Evolutionary conservation across 2,797 vertebrate genomes (phyloP).

Genomic region (Phylloscopus collybita): DNA sequence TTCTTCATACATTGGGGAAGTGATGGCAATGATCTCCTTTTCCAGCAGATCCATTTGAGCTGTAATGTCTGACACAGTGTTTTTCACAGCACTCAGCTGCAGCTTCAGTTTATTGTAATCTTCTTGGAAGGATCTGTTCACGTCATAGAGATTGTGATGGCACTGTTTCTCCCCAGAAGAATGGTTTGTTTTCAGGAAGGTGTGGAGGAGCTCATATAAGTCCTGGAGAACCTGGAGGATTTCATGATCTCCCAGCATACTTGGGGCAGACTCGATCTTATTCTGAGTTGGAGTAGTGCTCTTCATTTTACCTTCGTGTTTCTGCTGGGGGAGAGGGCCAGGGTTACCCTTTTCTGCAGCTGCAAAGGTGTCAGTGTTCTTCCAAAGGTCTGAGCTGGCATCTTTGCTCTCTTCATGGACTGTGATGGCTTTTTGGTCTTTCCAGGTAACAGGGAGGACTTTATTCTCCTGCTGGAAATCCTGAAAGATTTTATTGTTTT

Average conservation of each 20-base stretch:
- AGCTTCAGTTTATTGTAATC: conserved; percentile 70
- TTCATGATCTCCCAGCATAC: neutral
- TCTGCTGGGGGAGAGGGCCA: neutral
- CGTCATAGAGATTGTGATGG: neutral
- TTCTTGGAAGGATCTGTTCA: conserved; percentile 63
- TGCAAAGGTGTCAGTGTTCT: neutral
- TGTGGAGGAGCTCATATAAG: conserved; percentile 14
- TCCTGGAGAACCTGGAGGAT: conserved; percentile 46
- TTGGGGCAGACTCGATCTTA: neutral
- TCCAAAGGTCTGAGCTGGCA: neutral
- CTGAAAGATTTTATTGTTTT: conserved; percentile 45
- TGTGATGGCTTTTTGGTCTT: neutral
- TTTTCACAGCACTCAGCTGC: conserved; percentile 70
- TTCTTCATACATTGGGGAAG: conserved; percentile 14
- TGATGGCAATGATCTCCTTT: conserved; percentile 63
- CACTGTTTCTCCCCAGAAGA: conserved; percentile 20
- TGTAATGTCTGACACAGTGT: conserved; percentile 64
- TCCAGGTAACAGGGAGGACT: neutral
- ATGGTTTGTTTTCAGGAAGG: conserved; percentile 27
- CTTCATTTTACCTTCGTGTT: neutral
- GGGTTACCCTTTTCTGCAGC: conserved; percentile 2
- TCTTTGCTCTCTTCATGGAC: neutral
- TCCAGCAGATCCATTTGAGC: conserved; percentile 71
- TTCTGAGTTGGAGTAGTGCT: neutral
- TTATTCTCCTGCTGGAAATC: conserved; percentile 48